Base-by-base conservation (phyloP, 2,113 vertebrate species). In the Ptilonorhynchus violaceus region DNA sequence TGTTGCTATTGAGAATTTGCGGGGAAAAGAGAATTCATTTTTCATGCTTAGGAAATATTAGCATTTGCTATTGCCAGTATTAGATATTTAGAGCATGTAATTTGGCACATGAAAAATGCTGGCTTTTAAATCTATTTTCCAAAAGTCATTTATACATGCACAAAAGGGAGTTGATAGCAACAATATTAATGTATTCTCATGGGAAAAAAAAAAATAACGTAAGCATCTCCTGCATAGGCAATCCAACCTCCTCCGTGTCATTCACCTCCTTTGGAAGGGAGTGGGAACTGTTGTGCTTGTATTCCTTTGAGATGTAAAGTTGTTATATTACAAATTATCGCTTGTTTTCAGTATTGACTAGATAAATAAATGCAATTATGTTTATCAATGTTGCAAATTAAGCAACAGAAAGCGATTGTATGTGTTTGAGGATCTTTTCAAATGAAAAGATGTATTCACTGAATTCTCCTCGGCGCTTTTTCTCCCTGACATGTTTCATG, bases 311-410 rank as follows among this genome's bases (percentile, higher is more conserved):
- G 74, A 94, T 66, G 89, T 63, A 62, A 95, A 97, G 95, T 94
- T 97, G 94, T 96, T 97, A 97, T 97, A 89, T 91, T 95, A 96
- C 96, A 98, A 98, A 98, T 98, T 98, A 98, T 97, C 95, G 28
- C 96, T 98, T 98, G 97, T 98, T 98, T 98, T 97, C 97, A 97
- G 96, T 96, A 97, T 97, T 98, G 98, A 98, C 85, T 92, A 96
- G 97, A 91, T 98, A 96, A 98, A 98, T 97, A 98, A 98, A 98
- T 97, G 97, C 97, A 97, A 97, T 98, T 98, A 97, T 85, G 88
- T 89, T 96, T 96, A 82, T 98, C 97, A 98, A 98, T 98, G 97
- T 97, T 95, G 96, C 97, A 98, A 98, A 98, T 98, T 98, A 98
- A 96, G 97, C 90, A 89, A 93, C 97, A 97, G 96, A 95, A 97